Conservation (phyloP, 2,113 vertebrate species). For the Oplegnathus fasciatus region DNA sequence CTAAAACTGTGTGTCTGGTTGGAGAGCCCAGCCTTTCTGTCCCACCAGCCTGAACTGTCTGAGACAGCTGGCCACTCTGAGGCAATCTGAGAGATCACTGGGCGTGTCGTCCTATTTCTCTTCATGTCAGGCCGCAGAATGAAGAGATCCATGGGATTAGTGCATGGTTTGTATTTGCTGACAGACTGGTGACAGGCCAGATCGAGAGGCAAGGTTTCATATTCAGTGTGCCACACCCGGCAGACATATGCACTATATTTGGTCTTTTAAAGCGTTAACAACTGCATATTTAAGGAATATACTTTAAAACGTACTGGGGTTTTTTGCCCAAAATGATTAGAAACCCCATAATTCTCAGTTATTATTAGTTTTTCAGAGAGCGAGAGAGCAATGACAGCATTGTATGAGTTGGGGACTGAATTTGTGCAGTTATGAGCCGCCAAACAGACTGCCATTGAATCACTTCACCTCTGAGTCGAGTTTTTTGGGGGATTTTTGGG, state of each 20-base stretch:
- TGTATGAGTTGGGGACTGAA: background rate
- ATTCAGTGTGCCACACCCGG: constrained; percentile 42
- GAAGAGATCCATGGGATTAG: constrained; percentile 70
- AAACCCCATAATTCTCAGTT: constrained; percentile 16
- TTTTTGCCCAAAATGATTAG: constrained; percentile 2
- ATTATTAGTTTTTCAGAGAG: background rate
- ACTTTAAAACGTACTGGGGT: background rate
- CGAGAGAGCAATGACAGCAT: background rate
- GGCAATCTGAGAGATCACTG: constrained; percentile 65
- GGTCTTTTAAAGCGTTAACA: constrained; percentile 26
- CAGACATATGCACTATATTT: constrained; percentile 24
- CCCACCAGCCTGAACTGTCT: constrained; percentile 26
- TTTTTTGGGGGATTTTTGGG: background rate
- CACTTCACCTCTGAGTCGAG: background rate
- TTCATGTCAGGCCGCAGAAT: constrained; percentile 59
- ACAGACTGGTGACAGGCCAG: constrained; percentile 64
- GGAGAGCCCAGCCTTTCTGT: background rate
- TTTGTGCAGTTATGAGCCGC: background rate
- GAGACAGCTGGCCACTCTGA: constrained; percentile 64
- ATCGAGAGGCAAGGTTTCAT: constrained; percentile 46
- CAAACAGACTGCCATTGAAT: background rate
- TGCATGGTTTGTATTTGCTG: constrained; percentile 53
- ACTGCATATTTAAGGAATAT: constrained; percentile 11
- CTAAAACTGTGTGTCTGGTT: background rate
- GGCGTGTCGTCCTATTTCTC: constrained; percentile 62